Evolutionary conservation across 2,888 invertebrate species (phyloP).

Genomic region (Lysandra bellargus): DNA sequence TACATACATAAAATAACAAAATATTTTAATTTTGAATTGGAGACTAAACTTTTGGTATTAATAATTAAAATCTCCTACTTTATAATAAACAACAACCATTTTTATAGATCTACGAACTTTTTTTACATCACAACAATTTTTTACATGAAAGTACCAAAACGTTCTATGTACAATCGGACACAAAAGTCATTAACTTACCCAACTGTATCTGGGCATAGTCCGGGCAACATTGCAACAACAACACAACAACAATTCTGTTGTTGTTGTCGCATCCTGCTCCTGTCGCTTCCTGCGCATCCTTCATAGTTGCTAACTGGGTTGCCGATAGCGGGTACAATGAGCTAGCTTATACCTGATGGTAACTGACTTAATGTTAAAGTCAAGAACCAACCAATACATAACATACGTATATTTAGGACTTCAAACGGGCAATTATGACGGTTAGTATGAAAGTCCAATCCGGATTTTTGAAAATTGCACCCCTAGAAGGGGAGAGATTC

Average conservation of each 20-base stretch:
- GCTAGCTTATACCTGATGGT: neutral
- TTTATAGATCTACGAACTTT: neutral
- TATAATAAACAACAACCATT: too few species aligned
- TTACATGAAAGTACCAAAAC: neutral
- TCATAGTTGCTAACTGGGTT: slow-evolving; percentile 49
- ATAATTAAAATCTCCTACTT: too few species aligned
- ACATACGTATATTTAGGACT: too few species aligned
- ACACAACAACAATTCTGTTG: slow-evolving; percentile 49
- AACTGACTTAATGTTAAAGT: neutral
- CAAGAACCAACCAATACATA: too few species aligned
- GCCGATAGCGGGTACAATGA: slow-evolving; percentile 39
- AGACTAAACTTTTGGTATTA: too few species aligned
- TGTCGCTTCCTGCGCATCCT: slow-evolving; percentile 60
- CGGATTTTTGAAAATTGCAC: too few species aligned
- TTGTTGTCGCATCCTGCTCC: slow-evolving; percentile 61
- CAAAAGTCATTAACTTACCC: neutral
- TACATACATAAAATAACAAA: too few species aligned
- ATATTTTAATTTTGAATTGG: too few species aligned
- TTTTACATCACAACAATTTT: neutral
- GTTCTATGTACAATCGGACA: neutral
- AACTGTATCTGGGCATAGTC: slow-evolving; percentile 14
- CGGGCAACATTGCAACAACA: slow-evolving; percentile 42
- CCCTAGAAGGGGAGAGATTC: too few species aligned
- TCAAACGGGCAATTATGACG: too few species aligned
- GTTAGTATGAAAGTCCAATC: too few species aligned